Evolutionary conservation across 92 coral and sea anemone species (phyloP).

Genomic region (Ricordea florida): DNA sequence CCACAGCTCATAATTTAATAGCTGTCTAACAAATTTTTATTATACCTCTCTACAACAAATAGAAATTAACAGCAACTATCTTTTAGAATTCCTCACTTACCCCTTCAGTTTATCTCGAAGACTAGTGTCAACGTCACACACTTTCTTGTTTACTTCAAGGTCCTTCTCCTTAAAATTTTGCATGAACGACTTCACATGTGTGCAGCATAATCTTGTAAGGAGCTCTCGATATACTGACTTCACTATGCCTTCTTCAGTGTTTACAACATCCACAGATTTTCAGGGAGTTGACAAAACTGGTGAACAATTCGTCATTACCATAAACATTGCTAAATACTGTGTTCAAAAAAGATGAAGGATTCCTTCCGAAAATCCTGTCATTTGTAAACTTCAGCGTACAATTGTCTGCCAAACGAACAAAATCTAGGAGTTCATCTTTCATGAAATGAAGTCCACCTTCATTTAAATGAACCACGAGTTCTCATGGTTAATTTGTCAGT

Average conservation of each 20-base stretch:
- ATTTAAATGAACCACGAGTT: neutral
- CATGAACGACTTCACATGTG: conserved; percentile 11
- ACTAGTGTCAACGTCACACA: conserved; percentile 16
- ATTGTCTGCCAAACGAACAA: conserved; percentile 1
- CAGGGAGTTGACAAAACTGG: neutral
- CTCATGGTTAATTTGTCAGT: neutral
- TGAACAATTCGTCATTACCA: neutral
- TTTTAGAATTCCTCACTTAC: neutral
- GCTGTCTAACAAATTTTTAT: too few species aligned
- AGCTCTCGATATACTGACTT: neutral
- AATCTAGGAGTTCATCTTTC: neutral
- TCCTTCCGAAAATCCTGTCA: too few species aligned
- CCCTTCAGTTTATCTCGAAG: conserved; percentile 7
- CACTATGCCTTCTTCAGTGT: neutral
- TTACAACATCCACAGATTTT: neutral
- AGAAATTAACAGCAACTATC: too few species aligned
- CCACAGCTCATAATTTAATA: too few species aligned
- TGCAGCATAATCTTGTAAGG: neutral
- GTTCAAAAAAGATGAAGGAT: too few species aligned
- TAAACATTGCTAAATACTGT: too few species aligned
- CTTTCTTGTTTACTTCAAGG: neutral
- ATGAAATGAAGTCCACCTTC: conserved; percentile 19
- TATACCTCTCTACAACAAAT: too few species aligned
- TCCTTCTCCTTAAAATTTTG: conserved; percentile 1
- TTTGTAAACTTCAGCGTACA: neutral